Conservation (phyloP, 2,797 vertebrate species). For the Thamnophis elegans region DNA sequence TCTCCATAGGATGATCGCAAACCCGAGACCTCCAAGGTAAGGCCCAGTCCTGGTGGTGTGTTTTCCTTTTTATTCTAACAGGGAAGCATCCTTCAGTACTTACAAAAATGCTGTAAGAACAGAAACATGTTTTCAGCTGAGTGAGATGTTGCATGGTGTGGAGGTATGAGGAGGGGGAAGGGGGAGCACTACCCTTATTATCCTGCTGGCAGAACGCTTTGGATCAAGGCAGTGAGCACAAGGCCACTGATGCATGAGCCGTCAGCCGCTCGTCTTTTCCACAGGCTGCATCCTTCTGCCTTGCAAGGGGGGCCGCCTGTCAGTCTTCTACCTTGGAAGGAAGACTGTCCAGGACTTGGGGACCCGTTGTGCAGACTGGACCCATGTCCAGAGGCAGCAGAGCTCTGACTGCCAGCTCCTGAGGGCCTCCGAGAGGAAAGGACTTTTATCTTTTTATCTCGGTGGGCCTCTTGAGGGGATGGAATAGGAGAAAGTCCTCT, state of each 20-base stretch:
- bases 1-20: slow-evolving; percentile 68
- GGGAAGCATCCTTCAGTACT: too few species aligned
- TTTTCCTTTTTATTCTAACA: not conserved
- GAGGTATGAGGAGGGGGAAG: not conserved
- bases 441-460: not conserved
- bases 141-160: too few species aligned
- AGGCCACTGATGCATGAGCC: not conserved
- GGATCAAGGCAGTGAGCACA: not conserved
- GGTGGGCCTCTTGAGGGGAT: not conserved
- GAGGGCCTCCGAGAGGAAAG: not conserved
- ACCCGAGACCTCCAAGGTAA: slow-evolving; percentile 71
- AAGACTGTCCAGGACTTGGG: not conserved
- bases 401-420: not conserved
- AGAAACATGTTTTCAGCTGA: not conserved
- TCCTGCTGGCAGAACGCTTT: not conserved
- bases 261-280: not conserved
- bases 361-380: not conserved
- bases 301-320: not conserved
- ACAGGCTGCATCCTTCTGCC: not conserved
- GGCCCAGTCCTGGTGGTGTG: slow-evolving; percentile 3
- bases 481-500: not conserved
- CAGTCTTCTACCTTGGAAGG: too few species aligned
- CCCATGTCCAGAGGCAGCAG: not conserved
- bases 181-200: too few species aligned
- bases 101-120: not conserved